Conservation (phyloP, 2,797 vertebrate species). For the Thamnophis elegans region DNA sequence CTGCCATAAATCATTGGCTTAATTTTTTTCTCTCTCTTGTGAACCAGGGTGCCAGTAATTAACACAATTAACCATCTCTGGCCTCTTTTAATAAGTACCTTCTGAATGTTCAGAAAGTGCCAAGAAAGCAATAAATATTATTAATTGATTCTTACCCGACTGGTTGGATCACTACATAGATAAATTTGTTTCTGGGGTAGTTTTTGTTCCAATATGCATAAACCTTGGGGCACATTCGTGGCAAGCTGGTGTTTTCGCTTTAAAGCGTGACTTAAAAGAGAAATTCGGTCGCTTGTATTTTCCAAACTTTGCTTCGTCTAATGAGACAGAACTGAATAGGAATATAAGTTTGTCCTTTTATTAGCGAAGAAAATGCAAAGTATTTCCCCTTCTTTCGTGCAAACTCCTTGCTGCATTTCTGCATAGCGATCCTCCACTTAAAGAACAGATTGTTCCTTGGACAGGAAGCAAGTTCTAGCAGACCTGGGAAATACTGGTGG, state of each 20-base stretch:
- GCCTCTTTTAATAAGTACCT: not conserved
- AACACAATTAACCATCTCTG: not conserved
- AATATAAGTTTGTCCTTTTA: not conserved
- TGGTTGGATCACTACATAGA: too few species aligned
- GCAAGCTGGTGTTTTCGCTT: not conserved
- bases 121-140: not conserved
- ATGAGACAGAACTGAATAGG: not conserved
- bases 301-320: not conserved
- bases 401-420: constrained; percentile 56
- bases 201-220: not conserved
- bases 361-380: too few species aligned
- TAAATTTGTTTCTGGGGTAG: not conserved
- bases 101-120: not conserved
- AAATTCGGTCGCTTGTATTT: not conserved
- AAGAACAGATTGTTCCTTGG: constrained; percentile 58
- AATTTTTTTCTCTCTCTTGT: not conserved
- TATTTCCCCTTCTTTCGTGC: not conserved
- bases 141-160: not conserved
- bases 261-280: not conserved
- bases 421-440: constrained; percentile 40
- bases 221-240: not conserved
- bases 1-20: not conserved
- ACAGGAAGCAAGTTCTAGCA: constrained; percentile 55
- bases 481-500: constrained; percentile 47
- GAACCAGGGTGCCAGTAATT: not conserved